These are phyloP conservation scores for Pithys albifrons DNA, from an alignment of 2,113 vertebrate genomes.

Conservation along the genomic window DNA sequence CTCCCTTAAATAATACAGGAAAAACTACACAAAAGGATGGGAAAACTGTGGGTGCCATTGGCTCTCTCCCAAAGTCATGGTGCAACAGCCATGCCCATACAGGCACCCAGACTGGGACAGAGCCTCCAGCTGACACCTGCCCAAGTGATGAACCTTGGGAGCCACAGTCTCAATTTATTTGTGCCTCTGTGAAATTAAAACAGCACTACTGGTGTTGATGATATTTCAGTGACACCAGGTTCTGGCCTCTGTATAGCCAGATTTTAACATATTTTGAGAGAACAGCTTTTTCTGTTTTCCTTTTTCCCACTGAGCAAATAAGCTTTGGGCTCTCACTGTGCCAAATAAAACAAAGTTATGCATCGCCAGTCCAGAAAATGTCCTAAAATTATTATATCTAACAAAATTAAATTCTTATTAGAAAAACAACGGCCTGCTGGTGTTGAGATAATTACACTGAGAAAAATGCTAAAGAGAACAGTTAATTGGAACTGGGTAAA, in stretches of 20 bases:
- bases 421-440: conserved; percentile 44
- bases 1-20: neutral
- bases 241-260: neutral
- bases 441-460: conserved; percentile 51
- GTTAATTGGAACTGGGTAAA: conserved; percentile 54
- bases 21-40: neutral
- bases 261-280: neutral
- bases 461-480: conserved; percentile 56
- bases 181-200: neutral
- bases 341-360: conserved; percentile 42
- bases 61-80: neutral
- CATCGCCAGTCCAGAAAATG: neutral
- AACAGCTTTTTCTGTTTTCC: neutral
- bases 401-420: conserved; percentile 62
- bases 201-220: neutral
- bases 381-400: conserved; percentile 44
- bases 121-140: neutral
- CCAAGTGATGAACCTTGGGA: neutral
- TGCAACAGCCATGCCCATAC: neutral
- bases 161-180: neutral
- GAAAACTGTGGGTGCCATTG: neutral
- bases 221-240: neutral
- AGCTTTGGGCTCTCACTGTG: neutral
- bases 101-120: neutral
- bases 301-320: neutral